Percentiles rank a stretch among this genome's conserved stretches.
These are phyloP conservation scores for Drosophila erecta DNA, from an alignment of 1,140 invertebrate genomes.

Conservation along the genomic window DNA sequence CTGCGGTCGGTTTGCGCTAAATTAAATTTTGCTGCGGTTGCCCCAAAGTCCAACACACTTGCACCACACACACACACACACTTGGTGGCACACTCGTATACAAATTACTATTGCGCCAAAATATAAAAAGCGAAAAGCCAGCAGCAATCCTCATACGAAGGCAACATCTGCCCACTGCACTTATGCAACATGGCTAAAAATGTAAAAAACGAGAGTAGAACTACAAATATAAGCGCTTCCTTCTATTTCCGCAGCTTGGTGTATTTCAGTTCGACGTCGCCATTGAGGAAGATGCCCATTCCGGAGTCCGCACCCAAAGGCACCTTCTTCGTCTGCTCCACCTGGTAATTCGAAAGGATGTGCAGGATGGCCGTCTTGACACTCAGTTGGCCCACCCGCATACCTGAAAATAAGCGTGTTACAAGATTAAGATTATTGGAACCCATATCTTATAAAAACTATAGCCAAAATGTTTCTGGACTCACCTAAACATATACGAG, in stretches of 20 bases:
- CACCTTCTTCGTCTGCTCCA: slow-evolving; percentile 60
- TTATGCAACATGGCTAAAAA: slow-evolving; percentile 17
- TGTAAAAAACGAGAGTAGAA: slow-evolving; percentile 4
- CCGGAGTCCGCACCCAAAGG: slow-evolving; percentile 47
- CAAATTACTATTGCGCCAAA: slow-evolving; percentile 49
- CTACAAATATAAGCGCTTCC: slow-evolving; percentile 5
- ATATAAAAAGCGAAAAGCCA: slow-evolving; percentile 27
- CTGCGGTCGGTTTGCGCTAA: slow-evolving; percentile 79
- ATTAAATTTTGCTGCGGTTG: slow-evolving; percentile 73
- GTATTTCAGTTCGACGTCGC: slow-evolving; percentile 66
- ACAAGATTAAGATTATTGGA: too few species aligned
- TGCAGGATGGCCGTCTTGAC: slow-evolving; percentile 61
- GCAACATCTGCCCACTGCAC: slow-evolving; percentile 26
- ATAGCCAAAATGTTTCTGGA: background rate
- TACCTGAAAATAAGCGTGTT: slow-evolving; percentile 21
- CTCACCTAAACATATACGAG: slow-evolving; percentile 87
- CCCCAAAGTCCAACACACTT: slow-evolving; percentile 51
- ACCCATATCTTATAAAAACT: too few species aligned
- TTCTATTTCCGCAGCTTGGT: slow-evolving; percentile 55
- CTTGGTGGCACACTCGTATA: slow-evolving; percentile 1
- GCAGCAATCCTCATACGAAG: slow-evolving; percentile 27
- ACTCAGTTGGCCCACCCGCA: slow-evolving; percentile 62
- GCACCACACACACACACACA: slow-evolving; percentile 1
- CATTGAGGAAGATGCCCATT: slow-evolving; percentile 60
- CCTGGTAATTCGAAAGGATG: slow-evolving; percentile 57